Evolutionary conservation across 2,888 invertebrate genomes (phyloP), one percentile per base, ranked within the genome.

Genomic region (Caenorhabditis panamensis): DNA sequence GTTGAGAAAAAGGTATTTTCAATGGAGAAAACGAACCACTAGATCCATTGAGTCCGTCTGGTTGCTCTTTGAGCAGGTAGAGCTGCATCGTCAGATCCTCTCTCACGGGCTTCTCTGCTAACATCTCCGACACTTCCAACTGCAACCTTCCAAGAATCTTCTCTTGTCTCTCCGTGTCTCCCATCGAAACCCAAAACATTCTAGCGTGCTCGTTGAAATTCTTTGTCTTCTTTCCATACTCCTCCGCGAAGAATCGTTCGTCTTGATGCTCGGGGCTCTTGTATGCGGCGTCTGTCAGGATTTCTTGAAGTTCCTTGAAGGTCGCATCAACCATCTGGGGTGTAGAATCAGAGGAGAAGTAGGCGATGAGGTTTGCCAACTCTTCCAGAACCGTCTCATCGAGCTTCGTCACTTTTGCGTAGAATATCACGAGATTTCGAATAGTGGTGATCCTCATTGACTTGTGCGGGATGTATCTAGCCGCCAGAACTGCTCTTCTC

Each of bases 381-480:
- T 79, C 79, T 8, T 68, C 59, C 18, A 79, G 56, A 11, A 73
- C 18, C 13, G 13, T n/a, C 13, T 16, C 18, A 8, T 20, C 41
- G 66, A 73, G 53, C 9, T 47, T 24, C 5, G 62, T 37, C 2
- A 71, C 54, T 41, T 64, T 83, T 0, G 67, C 31, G 47, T 51
- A 41, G 41, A 41, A 41, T 3, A 41, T 9, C 2, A 80, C 56
- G 3, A 80, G 24, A 51, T 83, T 80, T 6, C 73, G 66, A 28
- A 81, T 37, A 1, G 80, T 78, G n/a, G 56, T 31, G 28, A 78
- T 49, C 31, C 78, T 37, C 36, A 80, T 62, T 6, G 78, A 68
- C 31, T 75, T 68, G 24, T 83, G 71, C n/a, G 80, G 78, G 51
- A 78, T 78, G 41, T 78, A 63, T 28, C 61, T 49, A 0, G 67